phyloP scores from a whole-genome alignment of 2,113 vertebrate genomes.

The Kryptolebias marmoratus region DNA sequence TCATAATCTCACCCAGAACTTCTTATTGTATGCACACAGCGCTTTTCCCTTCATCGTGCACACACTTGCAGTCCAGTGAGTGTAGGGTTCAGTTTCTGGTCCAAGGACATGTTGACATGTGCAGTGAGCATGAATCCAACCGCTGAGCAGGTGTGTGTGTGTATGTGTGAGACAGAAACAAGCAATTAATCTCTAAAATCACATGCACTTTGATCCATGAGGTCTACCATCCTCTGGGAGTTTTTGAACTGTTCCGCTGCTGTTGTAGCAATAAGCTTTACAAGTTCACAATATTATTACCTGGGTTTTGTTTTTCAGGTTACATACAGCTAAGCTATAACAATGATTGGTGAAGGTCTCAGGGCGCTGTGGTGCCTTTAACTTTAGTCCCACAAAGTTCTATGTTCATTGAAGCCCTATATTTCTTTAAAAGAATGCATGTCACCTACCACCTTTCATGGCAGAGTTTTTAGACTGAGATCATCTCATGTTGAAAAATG shows the following conservation, averaged over 20 bases:
- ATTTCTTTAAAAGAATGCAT: no score
- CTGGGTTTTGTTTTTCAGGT: neutral
- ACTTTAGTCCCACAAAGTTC: neutral
- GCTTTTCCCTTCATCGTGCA: neutral
- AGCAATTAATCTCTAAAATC: no score
- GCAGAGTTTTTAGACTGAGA: no score
- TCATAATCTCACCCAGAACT: neutral
- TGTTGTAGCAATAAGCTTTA: neutral
- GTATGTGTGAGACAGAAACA: neutral
- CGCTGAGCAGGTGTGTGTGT: neutral
- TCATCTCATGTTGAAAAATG: no score
- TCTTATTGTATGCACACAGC: neutral
- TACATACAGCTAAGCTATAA: neutral
- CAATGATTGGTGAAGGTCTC: neutral
- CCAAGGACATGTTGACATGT: neutral
- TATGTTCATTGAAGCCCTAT: no score
- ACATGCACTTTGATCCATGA: no score
- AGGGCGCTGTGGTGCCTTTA: neutral
- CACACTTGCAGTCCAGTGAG: neutral
- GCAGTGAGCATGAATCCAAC: neutral
- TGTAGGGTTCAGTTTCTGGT: neutral
- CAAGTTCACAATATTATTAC: neutral
- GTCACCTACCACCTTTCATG: no score
- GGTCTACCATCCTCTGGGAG: no score
- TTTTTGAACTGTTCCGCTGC: neutral